Conservation (phyloP, 2,888 invertebrate species). For the Coelopa pilipes region DNA sequence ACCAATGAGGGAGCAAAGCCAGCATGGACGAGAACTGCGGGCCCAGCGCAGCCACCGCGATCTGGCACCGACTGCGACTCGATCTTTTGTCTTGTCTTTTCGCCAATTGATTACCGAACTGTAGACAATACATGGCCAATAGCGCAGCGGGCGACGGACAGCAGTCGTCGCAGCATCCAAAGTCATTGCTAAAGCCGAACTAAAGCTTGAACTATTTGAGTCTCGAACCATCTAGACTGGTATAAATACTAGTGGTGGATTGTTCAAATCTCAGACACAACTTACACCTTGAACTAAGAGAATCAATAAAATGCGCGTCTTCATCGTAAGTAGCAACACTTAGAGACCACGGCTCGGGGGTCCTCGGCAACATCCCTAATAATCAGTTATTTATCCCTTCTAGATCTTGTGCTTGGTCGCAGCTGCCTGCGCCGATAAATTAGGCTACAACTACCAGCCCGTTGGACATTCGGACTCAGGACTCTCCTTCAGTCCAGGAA, state of each 20-base stretch:
- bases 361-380: not conserved
- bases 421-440: conserved; percentile 55
- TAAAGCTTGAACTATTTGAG: conserved; percentile 1
- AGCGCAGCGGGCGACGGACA: not conserved
- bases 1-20: no score
- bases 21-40: no score
- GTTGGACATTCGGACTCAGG: conserved; percentile 53
- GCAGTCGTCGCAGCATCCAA: not conserved
- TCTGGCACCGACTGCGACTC: not conserved
- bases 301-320: conserved; percentile 27
- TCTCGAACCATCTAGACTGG: not conserved
- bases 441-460: conserved; percentile 57
- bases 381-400: not conserved
- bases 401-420: conserved; percentile 53
- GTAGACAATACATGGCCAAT: conserved; percentile 1
- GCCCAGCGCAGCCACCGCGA: no score
- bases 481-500: conserved; percentile 17
- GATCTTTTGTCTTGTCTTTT: conserved; percentile 8
- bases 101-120: conserved; percentile 3
- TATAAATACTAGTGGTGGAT: conserved; percentile 5
- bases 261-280: not conserved
- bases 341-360: not conserved
- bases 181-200: not conserved
- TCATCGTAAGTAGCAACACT: conserved; percentile 27
- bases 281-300: conserved; percentile 45